Evolutionary conservation across 2,888 invertebrate genomes (phyloP), one percentile per base, ranked within the genome.

Genomic region (Elegia similella): DNA sequence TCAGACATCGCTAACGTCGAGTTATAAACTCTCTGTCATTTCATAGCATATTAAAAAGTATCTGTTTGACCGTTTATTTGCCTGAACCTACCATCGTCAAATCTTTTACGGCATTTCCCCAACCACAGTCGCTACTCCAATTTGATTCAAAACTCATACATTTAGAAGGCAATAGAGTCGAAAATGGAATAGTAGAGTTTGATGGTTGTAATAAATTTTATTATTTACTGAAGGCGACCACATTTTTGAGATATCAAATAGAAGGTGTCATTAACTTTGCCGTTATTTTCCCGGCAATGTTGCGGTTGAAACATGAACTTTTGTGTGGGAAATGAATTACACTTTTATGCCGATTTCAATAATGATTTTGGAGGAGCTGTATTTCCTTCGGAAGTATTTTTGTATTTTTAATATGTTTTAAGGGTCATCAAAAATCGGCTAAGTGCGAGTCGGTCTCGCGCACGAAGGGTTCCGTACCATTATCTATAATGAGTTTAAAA

Each of bases 61-160:
- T 64, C 61, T 61, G 65, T 65, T 66, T 68, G 62, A 50, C 55
- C 63, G 65, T 71, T 70, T 70, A 69, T 70, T 69, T 70, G 63
- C 69, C 63, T 62, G 56, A 55, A 56, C 59, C 63, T 44, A n/a
- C 46, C 13, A 56, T 57, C 60, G 55, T 62, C 55, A 62, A 62
- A 60, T 43, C 52, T 57, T 63, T 63, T 59, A 63, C 47, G 61
- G 54, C 52, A 43, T 50, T 57, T 52, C 52, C 53, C 52, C 57
- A 56, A 44, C 42, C 47, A 12, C 43, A 32, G 13, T 16, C 7
- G 29, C 61, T 52, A 43, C 48, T 58, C 44, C 16, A 52, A 43
- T 23, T 38, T 43, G 57, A 55, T 17, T 54, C 55, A 34, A 34
- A 50, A 50, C 16, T 16, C 38, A 1, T 34, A 17, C 50, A 34